Evolutionary conservation across 2,888 invertebrate species (phyloP).

Genomic region (Temnothorax rugatulus): DNA sequence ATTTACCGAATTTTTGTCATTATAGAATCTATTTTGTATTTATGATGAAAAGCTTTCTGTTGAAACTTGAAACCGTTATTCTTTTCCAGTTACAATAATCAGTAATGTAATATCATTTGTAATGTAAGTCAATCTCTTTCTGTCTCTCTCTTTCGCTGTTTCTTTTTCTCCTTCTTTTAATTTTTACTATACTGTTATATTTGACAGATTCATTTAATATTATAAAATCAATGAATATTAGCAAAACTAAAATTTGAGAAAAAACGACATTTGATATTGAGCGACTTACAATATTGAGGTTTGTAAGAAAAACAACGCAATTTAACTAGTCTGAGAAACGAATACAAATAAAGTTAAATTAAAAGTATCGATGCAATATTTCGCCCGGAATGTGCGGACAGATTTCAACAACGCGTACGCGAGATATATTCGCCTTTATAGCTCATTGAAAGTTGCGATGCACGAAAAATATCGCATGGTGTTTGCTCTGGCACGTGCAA

Average conservation of each 20-base stretch:
- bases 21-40: background rate
- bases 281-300: background rate
- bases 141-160: background rate
- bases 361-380: background rate
- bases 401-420: background rate
- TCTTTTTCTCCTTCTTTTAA: background rate
- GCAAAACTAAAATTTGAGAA: background rate
- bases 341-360: conserved; percentile 17
- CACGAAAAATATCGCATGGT: conserved; percentile 33
- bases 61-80: background rate
- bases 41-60: background rate
- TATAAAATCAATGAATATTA: background rate
- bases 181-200: background rate
- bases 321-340: background rate
- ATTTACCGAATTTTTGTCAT: background rate
- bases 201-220: background rate
- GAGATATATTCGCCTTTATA: background rate
- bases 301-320: background rate
- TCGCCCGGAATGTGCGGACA: background rate
- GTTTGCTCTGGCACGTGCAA: conserved; percentile 32
- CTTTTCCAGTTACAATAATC: background rate
- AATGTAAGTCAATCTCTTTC: background rate
- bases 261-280: background rate
- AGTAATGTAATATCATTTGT: background rate
- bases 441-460: conserved; percentile 27